Evolutionary conservation across 2,113 vertebrate genomes (phyloP).

Genomic region (Phoxinus phoxinus): DNA sequence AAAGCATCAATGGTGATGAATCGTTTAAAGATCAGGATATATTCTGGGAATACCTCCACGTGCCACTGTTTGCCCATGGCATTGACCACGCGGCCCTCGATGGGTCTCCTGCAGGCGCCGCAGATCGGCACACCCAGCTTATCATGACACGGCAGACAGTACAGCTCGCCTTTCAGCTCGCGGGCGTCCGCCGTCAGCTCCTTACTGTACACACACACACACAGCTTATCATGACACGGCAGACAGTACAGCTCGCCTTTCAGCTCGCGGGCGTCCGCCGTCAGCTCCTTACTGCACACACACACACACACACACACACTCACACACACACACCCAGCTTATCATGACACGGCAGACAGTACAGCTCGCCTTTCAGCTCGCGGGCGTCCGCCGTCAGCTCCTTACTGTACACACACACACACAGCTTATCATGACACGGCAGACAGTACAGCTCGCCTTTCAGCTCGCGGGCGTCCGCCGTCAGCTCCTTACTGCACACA

Average conservation of each 20-base stretch:
- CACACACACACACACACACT: no score
- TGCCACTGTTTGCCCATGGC: conserved; percentile 99
- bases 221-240: no score
- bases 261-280: no score
- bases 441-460: no score
- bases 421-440: no score
- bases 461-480: no score
- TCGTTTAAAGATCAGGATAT: no score
- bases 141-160: conserved; percentile 96
- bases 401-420: conserved; percentile 77
- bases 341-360: conserved; percentile 96
- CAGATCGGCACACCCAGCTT: conserved; percentile 99
- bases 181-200: conserved; percentile 95
- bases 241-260: no score
- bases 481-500: no score
- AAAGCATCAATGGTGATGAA: no score
- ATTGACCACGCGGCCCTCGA: conserved; percentile 96
- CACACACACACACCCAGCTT: conserved; percentile 98
- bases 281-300: no score
- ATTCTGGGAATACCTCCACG: conserved; percentile 84
- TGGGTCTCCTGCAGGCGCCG: conserved; percentile 93
- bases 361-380: conserved; percentile 94
- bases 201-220: conserved; percentile 77
- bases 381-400: conserved; percentile 95
- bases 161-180: conserved; percentile 94